Conservation (phyloP, 2,888 invertebrate species). For the Nephrotoma guestfalica region DNA sequence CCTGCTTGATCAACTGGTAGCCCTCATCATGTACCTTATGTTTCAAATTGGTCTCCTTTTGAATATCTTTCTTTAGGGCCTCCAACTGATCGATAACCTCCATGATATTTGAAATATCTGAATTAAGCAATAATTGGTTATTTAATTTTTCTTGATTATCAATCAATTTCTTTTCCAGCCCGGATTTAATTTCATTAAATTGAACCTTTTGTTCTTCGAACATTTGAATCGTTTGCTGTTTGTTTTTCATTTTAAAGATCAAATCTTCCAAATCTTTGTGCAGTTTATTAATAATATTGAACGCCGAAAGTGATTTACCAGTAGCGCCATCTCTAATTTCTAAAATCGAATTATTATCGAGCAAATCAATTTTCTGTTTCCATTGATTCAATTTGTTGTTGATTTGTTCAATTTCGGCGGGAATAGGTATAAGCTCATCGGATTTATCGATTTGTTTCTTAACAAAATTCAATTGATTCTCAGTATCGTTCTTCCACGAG, state of each 20-base stretch:
- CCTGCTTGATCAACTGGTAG: slow-evolving; percentile 61
- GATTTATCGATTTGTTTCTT: slow-evolving; percentile 61
- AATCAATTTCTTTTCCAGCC: slow-evolving; percentile 49
- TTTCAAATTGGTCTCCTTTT: slow-evolving; percentile 44
- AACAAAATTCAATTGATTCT: slow-evolving; percentile 62
- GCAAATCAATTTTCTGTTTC: slow-evolving; percentile 50
- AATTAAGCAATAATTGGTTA: slow-evolving; percentile 22
- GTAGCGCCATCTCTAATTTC: slow-evolving; percentile 55
- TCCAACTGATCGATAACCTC: slow-evolving; percentile 34
- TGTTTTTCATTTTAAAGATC: slow-evolving; percentile 48
- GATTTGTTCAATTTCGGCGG: slow-evolving; percentile 53
- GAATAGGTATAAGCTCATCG: slow-evolving; percentile 28
- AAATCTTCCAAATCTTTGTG: slow-evolving; percentile 54
- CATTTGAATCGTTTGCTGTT: slow-evolving; percentile 52
- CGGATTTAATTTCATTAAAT: slow-evolving; percentile 58
- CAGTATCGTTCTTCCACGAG: slow-evolving; percentile 66
- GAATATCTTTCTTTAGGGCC: slow-evolving; percentile 39
- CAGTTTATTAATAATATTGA: slow-evolving; percentile 53
- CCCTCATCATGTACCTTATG: slow-evolving; percentile 67
- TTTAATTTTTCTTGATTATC: slow-evolving; percentile 26
- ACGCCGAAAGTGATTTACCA: slow-evolving; percentile 57
- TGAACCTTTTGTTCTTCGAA: slow-evolving; percentile 62
- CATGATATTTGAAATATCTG: slow-evolving; percentile 28
- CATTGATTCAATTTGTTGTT: slow-evolving; percentile 51
- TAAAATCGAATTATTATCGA: slow-evolving; percentile 53